A percentile compares a stretch with the other conserved stretches of the same genome.
These are phyloP conservation scores for Drosophila athabasca DNA, from an alignment of 1,140 invertebrate species.

Conservation along the genomic window DNA sequence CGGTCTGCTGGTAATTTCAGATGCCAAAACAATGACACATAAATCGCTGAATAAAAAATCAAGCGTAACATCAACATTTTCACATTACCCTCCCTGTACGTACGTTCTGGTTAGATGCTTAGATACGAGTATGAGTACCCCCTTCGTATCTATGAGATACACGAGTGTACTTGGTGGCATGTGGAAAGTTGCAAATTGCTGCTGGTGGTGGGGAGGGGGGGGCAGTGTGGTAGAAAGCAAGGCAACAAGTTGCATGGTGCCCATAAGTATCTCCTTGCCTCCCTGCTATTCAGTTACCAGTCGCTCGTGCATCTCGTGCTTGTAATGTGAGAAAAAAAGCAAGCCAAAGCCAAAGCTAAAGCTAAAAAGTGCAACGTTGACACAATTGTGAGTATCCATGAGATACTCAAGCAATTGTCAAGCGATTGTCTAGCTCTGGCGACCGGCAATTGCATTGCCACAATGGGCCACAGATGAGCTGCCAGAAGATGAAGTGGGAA, in stretches of 20 bases:
- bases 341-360: background rate
- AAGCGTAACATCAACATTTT: constrained; percentile 45
- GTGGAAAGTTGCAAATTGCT: constrained; percentile 40
- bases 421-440: too few relatives aligned
- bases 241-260: constrained; percentile 32
- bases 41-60: constrained; percentile 39
- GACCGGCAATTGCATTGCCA: constrained; percentile 11
- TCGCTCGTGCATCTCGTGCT: constrained; percentile 12
- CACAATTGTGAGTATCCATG: constrained; percentile 44
- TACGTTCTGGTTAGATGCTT: too few relatives aligned
- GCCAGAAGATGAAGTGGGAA: constrained; percentile 5
- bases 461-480: constrained; percentile 5
- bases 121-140: too few relatives aligned
- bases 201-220: too few relatives aligned
- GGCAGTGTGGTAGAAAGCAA: constrained; percentile 44
- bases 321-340: constrained; percentile 52
- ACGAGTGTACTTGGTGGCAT: constrained; percentile 8
- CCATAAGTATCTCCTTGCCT: too few relatives aligned
- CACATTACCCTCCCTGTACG: background rate
- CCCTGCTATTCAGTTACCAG: too few relatives aligned
- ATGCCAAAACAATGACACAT: constrained; percentile 56
- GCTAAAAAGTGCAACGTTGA: constrained; percentile 48
- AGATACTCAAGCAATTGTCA: constrained; percentile 19
- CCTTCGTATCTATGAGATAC: constrained; percentile 11
- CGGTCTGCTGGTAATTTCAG: constrained; percentile 42